A percentile compares a stretch with the other conserved stretches of the same genome.
Conservation (phyloP, 2,888 invertebrate species). For the Chromoteleia sp. region DNA sequence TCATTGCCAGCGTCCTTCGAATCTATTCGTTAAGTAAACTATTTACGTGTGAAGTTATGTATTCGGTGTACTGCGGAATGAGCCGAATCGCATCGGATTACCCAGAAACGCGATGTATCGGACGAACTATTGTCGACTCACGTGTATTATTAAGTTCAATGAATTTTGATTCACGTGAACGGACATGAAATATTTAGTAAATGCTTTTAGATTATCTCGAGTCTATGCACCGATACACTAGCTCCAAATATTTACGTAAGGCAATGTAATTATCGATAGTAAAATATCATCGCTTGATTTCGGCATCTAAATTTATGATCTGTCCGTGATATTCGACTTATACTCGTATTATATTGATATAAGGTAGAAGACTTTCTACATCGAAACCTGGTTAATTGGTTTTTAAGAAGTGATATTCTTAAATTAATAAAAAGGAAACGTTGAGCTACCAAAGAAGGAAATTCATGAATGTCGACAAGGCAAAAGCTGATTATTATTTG, state of each 20-base stretch:
- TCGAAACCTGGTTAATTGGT: too few species aligned
- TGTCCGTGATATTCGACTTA: too few species aligned
- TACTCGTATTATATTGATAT: too few species aligned
- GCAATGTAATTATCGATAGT: constrained; percentile 32
- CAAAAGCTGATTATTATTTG: too few species aligned
- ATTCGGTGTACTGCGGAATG: constrained; percentile 40
- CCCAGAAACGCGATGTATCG: constrained; percentile 37
- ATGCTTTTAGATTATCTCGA: constrained; percentile 58
- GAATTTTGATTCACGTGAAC: constrained; percentile 47
- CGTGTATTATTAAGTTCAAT: constrained; percentile 62
- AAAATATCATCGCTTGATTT: constrained; percentile 23
- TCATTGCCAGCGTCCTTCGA: constrained; percentile 14
- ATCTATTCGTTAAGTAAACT: constrained; percentile 53
- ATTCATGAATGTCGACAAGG: too few species aligned
- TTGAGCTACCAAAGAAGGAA: too few species aligned
- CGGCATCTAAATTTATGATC: constrained; percentile 5
- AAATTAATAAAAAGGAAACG: too few species aligned
- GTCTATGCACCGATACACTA: constrained; percentile 45
- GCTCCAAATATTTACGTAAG: constrained; percentile 37
- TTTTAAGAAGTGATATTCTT: too few species aligned
- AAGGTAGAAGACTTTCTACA: too few species aligned
- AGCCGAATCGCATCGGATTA: constrained; percentile 57
- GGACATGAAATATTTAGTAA: constrained; percentile 59
- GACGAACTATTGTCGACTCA: constrained; percentile 54
- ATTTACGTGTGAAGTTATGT: constrained; percentile 60